Conservation (phyloP, 2,888 invertebrate genomes). For the Caenorhabditis uteleia region DNA sequence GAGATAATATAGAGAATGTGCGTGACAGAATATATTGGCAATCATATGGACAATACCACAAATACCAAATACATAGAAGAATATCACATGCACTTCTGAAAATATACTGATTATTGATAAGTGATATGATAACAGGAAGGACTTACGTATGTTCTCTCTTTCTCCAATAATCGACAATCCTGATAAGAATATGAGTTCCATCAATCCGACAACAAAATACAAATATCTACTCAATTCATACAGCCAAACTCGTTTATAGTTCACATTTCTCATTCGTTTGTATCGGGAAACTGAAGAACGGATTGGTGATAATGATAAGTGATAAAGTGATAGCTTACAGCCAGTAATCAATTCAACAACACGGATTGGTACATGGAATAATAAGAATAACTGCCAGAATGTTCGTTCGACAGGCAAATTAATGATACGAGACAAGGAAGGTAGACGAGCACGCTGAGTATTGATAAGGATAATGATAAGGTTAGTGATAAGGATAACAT, state of each 20-base stretch:
- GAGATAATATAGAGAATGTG: conserved; percentile 65
- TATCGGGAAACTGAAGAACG: conserved; percentile 63
- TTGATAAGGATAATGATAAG: not conserved
- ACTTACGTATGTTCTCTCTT: conserved; percentile 65
- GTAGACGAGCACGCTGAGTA: conserved; percentile 64
- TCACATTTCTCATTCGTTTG: conserved; percentile 61
- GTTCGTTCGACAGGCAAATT: conserved; percentile 68
- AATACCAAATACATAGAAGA: conserved; percentile 68
- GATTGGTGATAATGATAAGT: not conserved
- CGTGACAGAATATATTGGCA: conserved; percentile 67
- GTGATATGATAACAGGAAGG: not conserved
- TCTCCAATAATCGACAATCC: conserved; percentile 68
- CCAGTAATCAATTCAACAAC: conserved; percentile 65
- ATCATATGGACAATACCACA: conserved; percentile 68
- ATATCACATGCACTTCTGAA: conserved; percentile 66
- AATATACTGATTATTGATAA: not conserved
- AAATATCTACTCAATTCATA: conserved; percentile 52
- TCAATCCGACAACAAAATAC: conserved; percentile 50
- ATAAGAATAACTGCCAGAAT: conserved; percentile 67
- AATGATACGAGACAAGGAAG: conserved; percentile 68
- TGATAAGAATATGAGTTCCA: conserved; percentile 55
- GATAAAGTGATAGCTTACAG: conserved; percentile 58
- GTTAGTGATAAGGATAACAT: conserved; percentile 14
- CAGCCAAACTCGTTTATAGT: conserved; percentile 59
- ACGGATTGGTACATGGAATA: conserved; percentile 67